phyloP scores from a whole-genome alignment of 2,797 vertebrate genomes.

The Tokudaia muenninki region DNA sequence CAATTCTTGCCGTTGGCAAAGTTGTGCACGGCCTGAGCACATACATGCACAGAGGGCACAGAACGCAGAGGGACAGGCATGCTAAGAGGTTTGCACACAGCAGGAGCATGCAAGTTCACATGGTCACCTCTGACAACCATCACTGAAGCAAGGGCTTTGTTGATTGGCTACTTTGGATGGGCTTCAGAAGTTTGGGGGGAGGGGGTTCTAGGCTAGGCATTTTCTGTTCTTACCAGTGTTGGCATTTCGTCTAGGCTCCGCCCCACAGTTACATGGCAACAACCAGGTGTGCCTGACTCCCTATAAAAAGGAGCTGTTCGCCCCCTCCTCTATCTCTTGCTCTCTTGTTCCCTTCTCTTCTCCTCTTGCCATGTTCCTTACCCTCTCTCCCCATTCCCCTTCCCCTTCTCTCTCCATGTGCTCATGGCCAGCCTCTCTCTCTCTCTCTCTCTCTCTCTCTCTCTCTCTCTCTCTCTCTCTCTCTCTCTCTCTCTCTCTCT shows the following conservation, averaged over 20 bases:
- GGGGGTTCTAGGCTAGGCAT: not conserved
- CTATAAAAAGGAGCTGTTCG: not conserved
- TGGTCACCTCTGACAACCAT: not conserved
- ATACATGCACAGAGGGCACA: not conserved
- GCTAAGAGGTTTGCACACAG: not conserved
- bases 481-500: too few species aligned
- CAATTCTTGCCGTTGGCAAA: slow-evolving; percentile 18
- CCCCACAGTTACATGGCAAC: not conserved
- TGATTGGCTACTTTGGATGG: not conserved
- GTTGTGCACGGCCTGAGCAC: not conserved
- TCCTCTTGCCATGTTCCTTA: too few species aligned
- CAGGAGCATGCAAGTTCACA: not conserved
- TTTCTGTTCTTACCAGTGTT: not conserved
- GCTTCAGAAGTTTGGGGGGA: not conserved
- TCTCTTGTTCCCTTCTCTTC: too few species aligned
- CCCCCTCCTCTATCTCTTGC: not conserved
- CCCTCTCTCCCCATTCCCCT: too few species aligned
- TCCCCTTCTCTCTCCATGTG: too few species aligned
- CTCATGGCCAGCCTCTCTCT: too few species aligned
- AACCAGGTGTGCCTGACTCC: not conserved
- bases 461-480: too few species aligned
- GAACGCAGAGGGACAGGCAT: not conserved
- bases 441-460: too few species aligned
- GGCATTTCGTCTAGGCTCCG: not conserved
- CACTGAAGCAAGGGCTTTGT: not conserved